A percentile compares a stretch with the other conserved stretches of the same genome.
Conservation (phyloP, 2,888 invertebrate species). For the Melanargia galathea region DNA sequence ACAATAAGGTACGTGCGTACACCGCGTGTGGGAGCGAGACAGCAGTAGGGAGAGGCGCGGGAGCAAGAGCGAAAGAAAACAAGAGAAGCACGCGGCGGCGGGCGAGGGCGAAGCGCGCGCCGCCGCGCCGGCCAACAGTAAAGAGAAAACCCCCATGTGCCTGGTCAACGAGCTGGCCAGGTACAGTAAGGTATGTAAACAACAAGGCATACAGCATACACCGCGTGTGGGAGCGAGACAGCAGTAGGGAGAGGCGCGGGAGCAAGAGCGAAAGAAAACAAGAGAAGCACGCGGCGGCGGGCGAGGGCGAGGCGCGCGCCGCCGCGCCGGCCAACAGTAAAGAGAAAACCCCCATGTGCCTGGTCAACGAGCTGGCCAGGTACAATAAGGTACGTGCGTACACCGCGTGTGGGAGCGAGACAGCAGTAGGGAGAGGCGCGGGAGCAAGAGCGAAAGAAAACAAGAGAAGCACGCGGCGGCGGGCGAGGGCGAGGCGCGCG, state of each 20-base stretch:
- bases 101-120: conserved; percentile 55
- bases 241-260: conserved; percentile 14
- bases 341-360: conserved; percentile 99
- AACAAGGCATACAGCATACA: too few relatives aligned
- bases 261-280: conserved; percentile 32
- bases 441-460: neutral
- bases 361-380: conserved; percentile 98
- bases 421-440: neutral
- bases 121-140: conserved; percentile 86
- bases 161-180: conserved; percentile 98
- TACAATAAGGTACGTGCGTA: conserved; percentile 89
- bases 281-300: conserved; percentile 41
- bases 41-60: neutral
- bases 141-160: conserved; percentile 99
- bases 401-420: neutral
- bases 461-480: conserved; percentile 36
- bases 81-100: conserved; percentile 37
- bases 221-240: conserved; percentile 4
- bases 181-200: conserved; percentile 93
- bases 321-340: conserved; percentile 88
- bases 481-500: conserved; percentile 54
- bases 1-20: conserved; percentile 88
- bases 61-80: neutral
- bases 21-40: too few relatives aligned
- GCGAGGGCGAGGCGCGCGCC: conserved; percentile 56